Percentiles rank a stretch among this genome's conserved stretches.
Conservation (phyloP, 1,140 invertebrate genomes). For the Bombyx mandarina region DNA sequence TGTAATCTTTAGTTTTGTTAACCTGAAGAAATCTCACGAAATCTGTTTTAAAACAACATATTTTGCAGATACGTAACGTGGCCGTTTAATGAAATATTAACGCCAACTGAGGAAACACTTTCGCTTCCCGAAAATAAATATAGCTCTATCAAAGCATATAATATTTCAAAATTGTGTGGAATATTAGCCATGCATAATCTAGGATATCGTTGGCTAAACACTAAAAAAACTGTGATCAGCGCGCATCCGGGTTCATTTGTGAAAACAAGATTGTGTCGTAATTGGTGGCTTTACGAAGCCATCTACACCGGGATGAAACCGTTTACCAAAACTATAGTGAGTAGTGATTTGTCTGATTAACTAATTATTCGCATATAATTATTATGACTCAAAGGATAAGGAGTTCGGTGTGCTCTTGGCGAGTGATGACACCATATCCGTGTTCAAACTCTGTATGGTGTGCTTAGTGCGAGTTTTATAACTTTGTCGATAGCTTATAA, state of each 20-base stretch:
- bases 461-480: no score
- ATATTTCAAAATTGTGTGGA: conserved; percentile 92
- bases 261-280: conserved; percentile 78
- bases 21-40: no score
- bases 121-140: conserved; percentile 75
- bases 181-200: conserved; percentile 82
- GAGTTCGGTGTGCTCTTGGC: no score
- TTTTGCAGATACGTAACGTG: conserved; percentile 78
- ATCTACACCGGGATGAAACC: conserved; percentile 85
- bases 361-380: no score
- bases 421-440: no score
- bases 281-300: conserved; percentile 87
- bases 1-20: not conserved
- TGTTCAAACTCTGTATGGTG: no score
- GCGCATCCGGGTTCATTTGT: conserved; percentile 96
- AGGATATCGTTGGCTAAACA: conserved; percentile 75
- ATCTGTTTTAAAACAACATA: not conserved
- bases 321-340: conserved; percentile 95
- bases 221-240: conserved; percentile 81
- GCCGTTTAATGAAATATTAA: conserved; percentile 46
- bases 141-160: conserved; percentile 88
- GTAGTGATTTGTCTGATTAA: conserved; percentile 34
- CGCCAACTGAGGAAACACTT: conserved; percentile 70
- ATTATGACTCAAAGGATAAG: no score
- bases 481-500: no score